Evolutionary conservation across 2,888 invertebrate species (phyloP).

Genomic region (Leptinotarsa haldemani): DNA sequence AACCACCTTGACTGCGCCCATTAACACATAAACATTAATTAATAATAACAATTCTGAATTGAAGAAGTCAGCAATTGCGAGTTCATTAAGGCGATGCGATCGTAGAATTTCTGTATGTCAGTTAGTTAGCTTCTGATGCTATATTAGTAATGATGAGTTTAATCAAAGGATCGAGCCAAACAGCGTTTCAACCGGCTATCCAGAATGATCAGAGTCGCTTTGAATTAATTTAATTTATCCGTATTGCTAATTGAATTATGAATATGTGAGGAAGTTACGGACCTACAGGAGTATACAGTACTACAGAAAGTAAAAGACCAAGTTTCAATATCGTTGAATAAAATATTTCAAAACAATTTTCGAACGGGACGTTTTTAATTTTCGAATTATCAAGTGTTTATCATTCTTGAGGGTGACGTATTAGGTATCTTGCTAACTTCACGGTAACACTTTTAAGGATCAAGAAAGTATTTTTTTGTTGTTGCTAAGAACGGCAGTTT

Average conservation of each 20-base stretch:
- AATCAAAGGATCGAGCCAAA: slow-evolving; percentile 8
- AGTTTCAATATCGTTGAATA: too few species aligned
- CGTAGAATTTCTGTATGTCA: slow-evolving; percentile 5
- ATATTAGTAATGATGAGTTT: slow-evolving; percentile 14
- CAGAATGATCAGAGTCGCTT: not conserved
- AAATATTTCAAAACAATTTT: too few species aligned
- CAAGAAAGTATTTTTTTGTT: too few species aligned
- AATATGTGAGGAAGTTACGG: not conserved
- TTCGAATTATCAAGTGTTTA: too few species aligned
- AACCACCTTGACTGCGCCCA: slow-evolving; percentile 24
- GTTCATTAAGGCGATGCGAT: slow-evolving; percentile 13
- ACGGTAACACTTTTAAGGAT: too few species aligned
- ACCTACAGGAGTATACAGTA: not conserved
- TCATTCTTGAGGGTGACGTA: too few species aligned
- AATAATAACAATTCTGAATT: slow-evolving; percentile 22
- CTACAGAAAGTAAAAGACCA: too few species aligned
- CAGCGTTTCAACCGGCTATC: slow-evolving; percentile 7
- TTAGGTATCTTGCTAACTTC: too few species aligned
- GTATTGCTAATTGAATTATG: not conserved
- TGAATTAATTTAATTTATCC: slow-evolving; percentile 2
- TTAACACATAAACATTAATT: slow-evolving; percentile 16
- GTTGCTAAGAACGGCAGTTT: too few species aligned
- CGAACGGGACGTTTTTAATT: too few species aligned
- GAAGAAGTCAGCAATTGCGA: slow-evolving; percentile 10
- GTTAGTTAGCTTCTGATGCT: not conserved